These are phyloP conservation scores for Scyliorhinus canicula DNA, from an alignment of 2,797 vertebrate species.

Conservation along the genomic window DNA sequence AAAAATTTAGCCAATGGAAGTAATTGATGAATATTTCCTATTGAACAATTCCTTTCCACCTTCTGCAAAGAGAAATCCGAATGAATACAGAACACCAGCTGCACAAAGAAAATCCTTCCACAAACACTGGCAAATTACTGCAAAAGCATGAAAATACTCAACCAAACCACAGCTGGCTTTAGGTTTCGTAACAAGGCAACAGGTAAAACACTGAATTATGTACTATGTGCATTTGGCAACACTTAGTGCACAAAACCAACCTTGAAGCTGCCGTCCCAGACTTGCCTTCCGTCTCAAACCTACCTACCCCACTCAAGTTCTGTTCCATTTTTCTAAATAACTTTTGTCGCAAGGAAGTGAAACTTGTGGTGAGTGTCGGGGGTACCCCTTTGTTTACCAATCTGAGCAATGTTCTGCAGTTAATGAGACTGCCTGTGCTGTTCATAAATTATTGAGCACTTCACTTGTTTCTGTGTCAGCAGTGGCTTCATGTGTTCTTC, in stretches of 20 bases:
- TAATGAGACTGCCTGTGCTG: not conserved
- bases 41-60: not conserved
- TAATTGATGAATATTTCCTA: not conserved
- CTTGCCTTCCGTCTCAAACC: not conserved
- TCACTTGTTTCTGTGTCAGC: not conserved
- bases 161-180: not conserved
- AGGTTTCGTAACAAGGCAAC: too few relatives aligned
- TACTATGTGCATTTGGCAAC: not conserved
- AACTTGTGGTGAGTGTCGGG: not conserved
- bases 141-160: not conserved
- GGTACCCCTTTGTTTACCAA: not conserved
- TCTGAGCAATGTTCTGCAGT: not conserved
- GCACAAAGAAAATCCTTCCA: not conserved
- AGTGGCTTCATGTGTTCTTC: not conserved
- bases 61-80: not conserved
- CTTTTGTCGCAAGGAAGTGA: not conserved
- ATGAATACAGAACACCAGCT: not conserved
- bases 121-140: not conserved
- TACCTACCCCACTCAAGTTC: not conserved
- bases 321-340: not conserved
- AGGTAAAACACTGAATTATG: not conserved
- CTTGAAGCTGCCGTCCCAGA: not conserved
- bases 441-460: not conserved
- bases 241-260: not conserved
- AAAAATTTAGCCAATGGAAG: not conserved